Conservation (phyloP, 1,140 invertebrate species). For the Steinernema khuongi region DNA sequence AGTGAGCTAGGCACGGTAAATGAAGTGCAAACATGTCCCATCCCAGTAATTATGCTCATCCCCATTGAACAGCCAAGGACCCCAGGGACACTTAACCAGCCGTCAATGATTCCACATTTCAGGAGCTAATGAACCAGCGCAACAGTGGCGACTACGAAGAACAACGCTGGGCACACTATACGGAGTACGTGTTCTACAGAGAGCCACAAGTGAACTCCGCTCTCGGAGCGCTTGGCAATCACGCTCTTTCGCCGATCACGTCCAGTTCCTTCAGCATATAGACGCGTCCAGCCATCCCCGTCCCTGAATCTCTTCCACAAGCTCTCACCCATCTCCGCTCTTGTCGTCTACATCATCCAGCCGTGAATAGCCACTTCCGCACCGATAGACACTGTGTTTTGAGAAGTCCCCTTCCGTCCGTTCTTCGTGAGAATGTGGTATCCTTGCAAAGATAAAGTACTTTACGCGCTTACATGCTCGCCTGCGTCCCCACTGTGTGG, state of each 20-base stretch:
- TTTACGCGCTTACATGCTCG: too few species aligned
- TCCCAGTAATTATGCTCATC: too few species aligned
- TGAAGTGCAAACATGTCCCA: neutral
- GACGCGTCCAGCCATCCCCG: neutral
- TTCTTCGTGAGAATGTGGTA: too few species aligned
- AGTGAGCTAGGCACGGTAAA: too few species aligned
- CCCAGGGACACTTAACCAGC: neutral
- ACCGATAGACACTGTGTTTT: too few species aligned
- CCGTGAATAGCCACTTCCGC: too few species aligned
- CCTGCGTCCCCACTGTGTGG: too few species aligned
- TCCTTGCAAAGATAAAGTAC: too few species aligned
- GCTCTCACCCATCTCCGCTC: too few species aligned
- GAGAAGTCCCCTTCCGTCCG: too few species aligned
- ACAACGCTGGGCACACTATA: conserved; percentile 58
- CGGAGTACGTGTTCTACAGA: conserved; percentile 57
- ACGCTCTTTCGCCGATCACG: neutral
- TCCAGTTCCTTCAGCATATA: conserved; percentile 2
- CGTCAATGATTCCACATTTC: conserved; percentile 22
- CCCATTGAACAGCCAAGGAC: too few species aligned
- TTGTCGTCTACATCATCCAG: neutral
- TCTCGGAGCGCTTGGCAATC: neutral
- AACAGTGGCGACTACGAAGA: conserved; percentile 56
- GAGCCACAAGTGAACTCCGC: conserved; percentile 36
- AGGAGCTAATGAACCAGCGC: conserved; percentile 56
- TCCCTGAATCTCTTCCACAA: too few species aligned